These are phyloP conservation scores for Pocillopora meandrina DNA, from an alignment of 92 coral and sea anemone genomes.

Conservation along the genomic window DNA sequence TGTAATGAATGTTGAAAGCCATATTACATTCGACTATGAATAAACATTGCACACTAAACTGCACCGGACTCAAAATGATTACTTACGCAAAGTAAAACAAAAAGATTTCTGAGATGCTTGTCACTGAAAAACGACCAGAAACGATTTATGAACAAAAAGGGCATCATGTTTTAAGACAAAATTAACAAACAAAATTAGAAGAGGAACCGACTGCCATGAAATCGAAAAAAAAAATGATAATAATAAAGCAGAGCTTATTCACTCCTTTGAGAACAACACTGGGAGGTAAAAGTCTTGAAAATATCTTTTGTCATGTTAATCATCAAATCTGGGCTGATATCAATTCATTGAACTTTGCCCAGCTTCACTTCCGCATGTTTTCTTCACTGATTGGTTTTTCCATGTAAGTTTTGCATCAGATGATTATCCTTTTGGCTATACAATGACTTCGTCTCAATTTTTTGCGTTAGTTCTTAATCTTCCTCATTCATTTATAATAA, in stretches of 20 bases:
- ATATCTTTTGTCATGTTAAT: background rate
- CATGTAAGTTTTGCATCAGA: background rate
- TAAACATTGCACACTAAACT: no score
- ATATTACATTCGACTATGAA: no score
- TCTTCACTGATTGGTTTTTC: background rate
- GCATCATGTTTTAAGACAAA: no score
- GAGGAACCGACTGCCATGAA: background rate
- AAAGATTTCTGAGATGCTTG: no score
- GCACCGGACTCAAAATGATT: no score
- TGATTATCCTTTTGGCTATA: no score
- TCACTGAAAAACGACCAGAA: background rate
- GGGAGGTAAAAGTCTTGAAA: no score
- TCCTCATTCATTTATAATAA: no score
- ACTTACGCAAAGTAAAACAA: no score
- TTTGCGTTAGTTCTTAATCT: no score
- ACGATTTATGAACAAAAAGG: background rate
- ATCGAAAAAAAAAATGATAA: background rate
- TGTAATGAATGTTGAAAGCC: no score
- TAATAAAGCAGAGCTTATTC: background rate
- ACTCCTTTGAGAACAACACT: background rate
- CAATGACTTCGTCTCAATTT: no score
- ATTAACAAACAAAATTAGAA: background rate
- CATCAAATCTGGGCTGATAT: background rate
- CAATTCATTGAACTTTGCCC: background rate
- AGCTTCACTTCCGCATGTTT: constrained; percentile 33